Evolutionary conservation across 2,797 vertebrate genomes (phyloP), one percentile per base, ranked within the genome.

Genomic region (Thaleichthys pacificus): DNA sequence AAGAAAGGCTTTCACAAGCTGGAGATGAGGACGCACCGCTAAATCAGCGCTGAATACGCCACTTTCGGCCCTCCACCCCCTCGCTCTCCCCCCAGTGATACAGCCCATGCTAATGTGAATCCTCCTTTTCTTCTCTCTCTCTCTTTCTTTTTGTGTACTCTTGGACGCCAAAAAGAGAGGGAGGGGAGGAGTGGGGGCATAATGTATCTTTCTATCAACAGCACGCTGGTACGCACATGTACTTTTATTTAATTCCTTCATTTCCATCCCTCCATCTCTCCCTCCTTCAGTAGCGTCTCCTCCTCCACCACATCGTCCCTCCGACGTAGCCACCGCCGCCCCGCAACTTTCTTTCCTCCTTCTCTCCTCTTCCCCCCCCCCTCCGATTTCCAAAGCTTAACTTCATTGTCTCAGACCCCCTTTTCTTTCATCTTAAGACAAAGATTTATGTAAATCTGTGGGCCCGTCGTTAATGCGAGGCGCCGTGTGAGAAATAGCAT

Each of bases 401-500:
- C 91, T 92, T 93, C 91, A 93, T 93, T 93, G 92, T 93, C 92
- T 93, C 90, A 89, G 91, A 87, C 87, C 81, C 84, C 89, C 28
- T 35, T 71, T 81, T 85, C 93, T 93, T 94, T 93, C 93, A 93
- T 93, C 90, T 92, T 92, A 93, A 94, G 92, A 93, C 93, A 93
- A 93, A 94, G 93, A 93, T 93, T 93, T 94, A 93, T 94, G 93
- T 94, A 93, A 93, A 94, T 94, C 93, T 93, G 78, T 86, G 83
- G 90, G 91, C 87, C 89, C 76, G 68, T 90, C 90, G 82, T 91
- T 93, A 94, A 93, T 92, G 91, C 89, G 81, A 88, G 88, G 91
- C 85, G 82, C 92, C 85, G 84, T 91, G 89, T 91, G 93, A 92
- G 86, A 94, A 93, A 93, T 89, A 88, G 92, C 88, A 90, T 93